Conservation (phyloP, 2,113 vertebrate species). For the Isichthys henryi region DNA sequence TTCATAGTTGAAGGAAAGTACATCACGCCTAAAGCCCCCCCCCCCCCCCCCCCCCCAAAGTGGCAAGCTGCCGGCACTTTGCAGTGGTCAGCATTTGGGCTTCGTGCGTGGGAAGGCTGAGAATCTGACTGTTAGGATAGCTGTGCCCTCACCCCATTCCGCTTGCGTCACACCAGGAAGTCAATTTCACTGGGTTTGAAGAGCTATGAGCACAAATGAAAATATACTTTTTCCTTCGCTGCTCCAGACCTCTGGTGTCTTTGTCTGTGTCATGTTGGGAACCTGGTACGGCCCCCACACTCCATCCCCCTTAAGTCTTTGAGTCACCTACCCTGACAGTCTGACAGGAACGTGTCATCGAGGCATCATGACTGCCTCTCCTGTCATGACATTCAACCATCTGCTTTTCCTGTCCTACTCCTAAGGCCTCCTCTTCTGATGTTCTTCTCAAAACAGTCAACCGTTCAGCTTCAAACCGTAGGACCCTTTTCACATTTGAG, state of each 20-base stretch:
- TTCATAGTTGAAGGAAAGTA: not conserved
- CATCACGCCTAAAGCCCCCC: not conserved
- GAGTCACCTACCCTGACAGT: not conserved
- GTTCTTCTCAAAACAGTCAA: not conserved
- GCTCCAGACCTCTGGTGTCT: not conserved
- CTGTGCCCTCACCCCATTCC: too few species aligned
- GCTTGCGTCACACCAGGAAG: not conserved
- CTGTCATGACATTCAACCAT: not conserved
- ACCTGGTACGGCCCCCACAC: not conserved
- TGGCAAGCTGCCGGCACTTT: not conserved
- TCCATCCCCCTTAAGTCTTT: not conserved
- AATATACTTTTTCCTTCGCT: not conserved
- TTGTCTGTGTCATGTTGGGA: not conserved
- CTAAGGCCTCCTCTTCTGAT: not conserved
- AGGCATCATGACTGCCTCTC: not conserved
- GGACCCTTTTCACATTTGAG: not conserved
- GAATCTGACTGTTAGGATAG: not conserved
- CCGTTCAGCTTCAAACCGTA: not conserved
- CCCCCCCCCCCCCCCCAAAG: not conserved
- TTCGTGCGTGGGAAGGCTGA: not conserved
- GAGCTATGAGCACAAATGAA: not conserved
- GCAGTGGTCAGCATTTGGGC: not conserved
- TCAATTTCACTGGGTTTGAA: conserved; percentile 10
- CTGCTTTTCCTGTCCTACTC: not conserved
- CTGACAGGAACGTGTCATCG: not conserved